Evolutionary conservation across 2,888 invertebrate species (phyloP).

Genomic region (Augiades crinisus): DNA sequence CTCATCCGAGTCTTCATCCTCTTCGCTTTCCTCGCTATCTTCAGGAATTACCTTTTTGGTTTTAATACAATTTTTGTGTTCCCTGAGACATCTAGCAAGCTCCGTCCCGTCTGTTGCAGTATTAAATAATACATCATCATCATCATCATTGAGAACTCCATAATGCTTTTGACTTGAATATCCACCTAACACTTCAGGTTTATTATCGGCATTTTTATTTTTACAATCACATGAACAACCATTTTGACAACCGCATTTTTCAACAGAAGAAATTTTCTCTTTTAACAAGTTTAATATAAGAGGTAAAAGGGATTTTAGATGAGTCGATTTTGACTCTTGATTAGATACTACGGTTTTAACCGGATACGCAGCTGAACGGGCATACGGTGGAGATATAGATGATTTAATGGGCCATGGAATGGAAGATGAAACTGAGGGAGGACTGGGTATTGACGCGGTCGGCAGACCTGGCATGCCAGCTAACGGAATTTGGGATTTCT

Average conservation of each 20-base stretch:
- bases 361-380: conserved; percentile 22
- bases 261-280: conserved; percentile 48
- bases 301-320: conserved; percentile 56
- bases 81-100: conserved; percentile 27
- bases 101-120: conserved; percentile 33
- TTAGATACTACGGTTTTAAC: conserved; percentile 16
- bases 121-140: conserved; percentile 27
- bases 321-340: conserved; percentile 45
- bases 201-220: conserved; percentile 21
- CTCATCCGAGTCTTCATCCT: conserved; percentile 40
- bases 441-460: conserved; percentile 1
- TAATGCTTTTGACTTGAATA: conserved; percentile 50
- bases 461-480: not conserved
- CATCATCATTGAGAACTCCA: conserved; percentile 33
- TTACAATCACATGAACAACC: conserved; percentile 32
- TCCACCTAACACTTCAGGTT: conserved; percentile 38
- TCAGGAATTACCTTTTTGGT: conserved; percentile 28
- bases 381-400: conserved; percentile 27
- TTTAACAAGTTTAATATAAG: conserved; percentile 59
- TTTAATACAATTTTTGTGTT: conserved; percentile 30
- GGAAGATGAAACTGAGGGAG: conserved; percentile 34
- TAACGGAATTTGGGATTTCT: not conserved
- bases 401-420: conserved; percentile 27
- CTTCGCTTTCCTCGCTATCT: conserved; percentile 42
- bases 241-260: conserved; percentile 41